These are phyloP conservation scores for Drosophila barbarae DNA, from an alignment of 2,888 invertebrate species.

Conservation along the genomic window DNA sequence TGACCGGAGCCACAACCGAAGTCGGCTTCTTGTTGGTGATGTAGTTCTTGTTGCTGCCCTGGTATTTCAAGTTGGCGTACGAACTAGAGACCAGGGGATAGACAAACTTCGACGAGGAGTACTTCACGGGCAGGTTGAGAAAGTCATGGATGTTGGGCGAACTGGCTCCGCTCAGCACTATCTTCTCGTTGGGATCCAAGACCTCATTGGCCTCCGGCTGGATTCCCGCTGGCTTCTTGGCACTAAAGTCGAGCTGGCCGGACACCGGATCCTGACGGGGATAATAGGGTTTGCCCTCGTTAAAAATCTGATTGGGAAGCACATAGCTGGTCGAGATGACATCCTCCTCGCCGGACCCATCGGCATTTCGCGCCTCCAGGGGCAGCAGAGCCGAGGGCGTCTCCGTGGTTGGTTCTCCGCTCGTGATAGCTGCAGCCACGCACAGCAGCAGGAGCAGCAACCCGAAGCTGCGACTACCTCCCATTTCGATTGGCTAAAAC, in stretches of 20 bases:
- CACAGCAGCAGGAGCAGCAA: slow-evolving; percentile 44
- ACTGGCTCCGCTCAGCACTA: slow-evolving; percentile 82
- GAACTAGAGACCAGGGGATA: slow-evolving; percentile 86
- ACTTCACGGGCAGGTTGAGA: slow-evolving; percentile 84
- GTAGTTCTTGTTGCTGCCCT: slow-evolving; percentile 83
- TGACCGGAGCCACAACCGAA: slow-evolving; percentile 68
- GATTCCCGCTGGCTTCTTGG: slow-evolving; percentile 80
- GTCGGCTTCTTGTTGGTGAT: slow-evolving; percentile 81
- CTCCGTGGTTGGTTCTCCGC: slow-evolving; percentile 29
- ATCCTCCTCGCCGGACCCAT: slow-evolving; percentile 75
- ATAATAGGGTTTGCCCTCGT: slow-evolving; percentile 86
- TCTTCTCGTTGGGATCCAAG: slow-evolving; percentile 81
- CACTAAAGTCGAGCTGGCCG: slow-evolving; percentile 83
- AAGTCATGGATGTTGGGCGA: slow-evolving; percentile 85
- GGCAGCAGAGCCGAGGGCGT: slow-evolving; percentile 71
- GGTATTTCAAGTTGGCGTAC: slow-evolving; percentile 86
- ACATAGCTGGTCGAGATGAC: slow-evolving; percentile 77
- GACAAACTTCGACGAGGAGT: slow-evolving; percentile 85
- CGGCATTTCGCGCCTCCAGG: slow-evolving; percentile 72
- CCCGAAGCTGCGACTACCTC: slow-evolving; percentile 23
- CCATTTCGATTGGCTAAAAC: slow-evolving; percentile 46
- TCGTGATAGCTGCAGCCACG: slow-evolving; percentile 3
- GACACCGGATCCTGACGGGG: slow-evolving; percentile 85
- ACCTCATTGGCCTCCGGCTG: slow-evolving; percentile 78
- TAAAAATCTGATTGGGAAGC: slow-evolving; percentile 83